Conservation (phyloP, 2,113 vertebrate genomes). For the Petromus typicus region DNA sequence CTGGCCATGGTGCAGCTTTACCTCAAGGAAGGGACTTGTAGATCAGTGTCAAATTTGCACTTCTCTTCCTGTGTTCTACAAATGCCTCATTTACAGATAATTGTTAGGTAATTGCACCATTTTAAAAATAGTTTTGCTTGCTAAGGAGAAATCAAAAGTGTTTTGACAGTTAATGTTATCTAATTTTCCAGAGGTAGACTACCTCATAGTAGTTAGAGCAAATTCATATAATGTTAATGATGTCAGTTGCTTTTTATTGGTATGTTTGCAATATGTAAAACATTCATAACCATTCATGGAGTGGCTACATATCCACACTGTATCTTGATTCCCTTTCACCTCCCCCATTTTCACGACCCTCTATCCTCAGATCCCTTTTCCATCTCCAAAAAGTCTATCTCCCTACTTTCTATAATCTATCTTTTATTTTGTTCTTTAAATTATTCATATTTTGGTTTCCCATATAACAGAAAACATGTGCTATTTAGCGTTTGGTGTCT, state of each 20-base stretch:
- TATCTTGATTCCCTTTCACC: not conserved
- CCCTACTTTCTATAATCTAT: not conserved
- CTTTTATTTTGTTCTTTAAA: not conserved
- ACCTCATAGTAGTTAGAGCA: slow-evolving; percentile 12
- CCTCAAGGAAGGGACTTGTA: not conserved
- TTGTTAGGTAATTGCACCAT: slow-evolving; percentile 17
- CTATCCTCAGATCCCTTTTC: not conserved
- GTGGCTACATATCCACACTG: not conserved
- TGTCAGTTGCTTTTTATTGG: not conserved
- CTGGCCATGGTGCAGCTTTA: not conserved
- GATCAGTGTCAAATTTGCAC: not conserved
- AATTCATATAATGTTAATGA: slow-evolving; percentile 34
- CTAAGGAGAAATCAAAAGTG: slow-evolving; percentile 31
- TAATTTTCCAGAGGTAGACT: slow-evolving; percentile 48
- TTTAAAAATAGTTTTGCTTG: slow-evolving; percentile 43
- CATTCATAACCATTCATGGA: too few species aligned
- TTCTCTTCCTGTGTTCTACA: slow-evolving; percentile 36
- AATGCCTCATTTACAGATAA: slow-evolving; percentile 58
- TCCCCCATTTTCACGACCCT: too few species aligned
- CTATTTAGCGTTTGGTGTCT: not conserved
- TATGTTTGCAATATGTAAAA: not conserved
- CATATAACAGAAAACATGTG: not conserved
- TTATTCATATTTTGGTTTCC: not conserved
- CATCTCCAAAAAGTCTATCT: not conserved
- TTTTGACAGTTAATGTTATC: slow-evolving; percentile 59